These are phyloP conservation scores for Nasonia giraulti DNA, from an alignment of 1,140 invertebrate species.

Conservation along the genomic window DNA sequence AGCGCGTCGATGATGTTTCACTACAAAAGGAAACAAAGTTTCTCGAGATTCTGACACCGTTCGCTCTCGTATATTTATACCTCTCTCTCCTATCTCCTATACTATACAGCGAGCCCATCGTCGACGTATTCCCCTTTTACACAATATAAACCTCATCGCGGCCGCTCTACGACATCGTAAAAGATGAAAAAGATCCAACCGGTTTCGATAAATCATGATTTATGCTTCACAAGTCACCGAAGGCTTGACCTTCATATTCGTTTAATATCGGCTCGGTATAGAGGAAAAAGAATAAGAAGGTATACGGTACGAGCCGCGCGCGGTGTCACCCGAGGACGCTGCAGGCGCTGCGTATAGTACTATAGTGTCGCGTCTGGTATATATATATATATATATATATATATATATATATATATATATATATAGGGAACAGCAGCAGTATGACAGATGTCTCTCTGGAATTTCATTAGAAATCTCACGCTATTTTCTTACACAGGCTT, in stretches of 20 bases:
- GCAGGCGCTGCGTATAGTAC: neutral
- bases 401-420: too few relatives aligned
- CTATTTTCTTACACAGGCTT: neutral
- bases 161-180: conserved; percentile 21
- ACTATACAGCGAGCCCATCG: neutral
- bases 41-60: neutral
- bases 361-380: neutral
- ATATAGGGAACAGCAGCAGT: neutral
- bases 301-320: neutral
- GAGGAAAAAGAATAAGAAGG: neutral
- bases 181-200: conserved; percentile 49
- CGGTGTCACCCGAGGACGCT: conserved; percentile 3
- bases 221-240: conserved; percentile 43
- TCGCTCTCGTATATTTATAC: neutral
- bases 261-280: conserved; percentile 28
- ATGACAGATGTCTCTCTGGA: conserved; percentile 48
- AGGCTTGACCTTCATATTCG: conserved; percentile 49
- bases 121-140: conserved; percentile 30
- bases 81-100: neutral
- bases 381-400: too few relatives aligned
- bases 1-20: conserved; percentile 27
- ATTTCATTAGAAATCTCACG: conserved; percentile 41
- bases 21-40: conserved; percentile 37
- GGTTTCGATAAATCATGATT: conserved; percentile 52
- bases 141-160: conserved; percentile 44